Percentiles rank a stretch among this genome's conserved stretches.
Conservation (phyloP, 2,888 invertebrate genomes). For the Cordylochernes scorpioides region DNA sequence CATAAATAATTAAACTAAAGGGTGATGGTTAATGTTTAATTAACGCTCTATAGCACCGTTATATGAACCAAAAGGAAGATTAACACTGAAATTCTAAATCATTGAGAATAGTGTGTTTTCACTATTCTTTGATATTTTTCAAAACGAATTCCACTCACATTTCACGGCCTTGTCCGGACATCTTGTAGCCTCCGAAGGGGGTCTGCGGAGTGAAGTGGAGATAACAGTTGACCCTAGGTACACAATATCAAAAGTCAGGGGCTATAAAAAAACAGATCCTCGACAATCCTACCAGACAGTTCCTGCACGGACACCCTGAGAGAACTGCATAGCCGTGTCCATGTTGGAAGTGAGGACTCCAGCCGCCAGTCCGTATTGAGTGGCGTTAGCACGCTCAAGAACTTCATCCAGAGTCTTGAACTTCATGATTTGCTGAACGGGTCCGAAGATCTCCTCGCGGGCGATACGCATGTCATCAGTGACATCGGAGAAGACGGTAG, state of each 20-base stretch:
- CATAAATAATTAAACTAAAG: too few species aligned
- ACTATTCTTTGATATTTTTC: too few species aligned
- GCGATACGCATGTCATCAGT: conserved; percentile 22
- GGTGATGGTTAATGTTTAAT: too few species aligned
- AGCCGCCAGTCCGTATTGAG: conserved; percentile 51
- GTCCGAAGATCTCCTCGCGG: conserved; percentile 24
- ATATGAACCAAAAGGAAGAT: too few species aligned
- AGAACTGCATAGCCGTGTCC: conserved; percentile 42
- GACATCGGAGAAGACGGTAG: conserved; percentile 22
- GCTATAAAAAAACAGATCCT: neutral
- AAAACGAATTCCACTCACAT: too few species aligned
- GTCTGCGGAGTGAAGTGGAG: conserved; percentile 37
- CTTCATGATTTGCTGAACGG: conserved; percentile 24
- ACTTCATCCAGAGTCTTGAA: conserved; percentile 34
- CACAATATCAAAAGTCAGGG: neutral
- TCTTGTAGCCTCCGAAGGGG: conserved; percentile 63
- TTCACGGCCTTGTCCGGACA: conserved; percentile 56
- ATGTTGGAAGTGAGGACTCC: conserved; percentile 53
- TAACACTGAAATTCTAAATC: too few species aligned
- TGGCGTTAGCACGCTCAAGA: conserved; percentile 50
- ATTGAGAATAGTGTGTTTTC: too few species aligned
- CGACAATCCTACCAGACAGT: conserved; percentile 12
- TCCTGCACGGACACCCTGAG: conserved; percentile 36
- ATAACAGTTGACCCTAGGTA: conserved; percentile 10
- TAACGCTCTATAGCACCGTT: too few species aligned